phyloP scores from a whole-genome alignment of 2,888 invertebrate species.

The Drosophila putrida region DNA sequence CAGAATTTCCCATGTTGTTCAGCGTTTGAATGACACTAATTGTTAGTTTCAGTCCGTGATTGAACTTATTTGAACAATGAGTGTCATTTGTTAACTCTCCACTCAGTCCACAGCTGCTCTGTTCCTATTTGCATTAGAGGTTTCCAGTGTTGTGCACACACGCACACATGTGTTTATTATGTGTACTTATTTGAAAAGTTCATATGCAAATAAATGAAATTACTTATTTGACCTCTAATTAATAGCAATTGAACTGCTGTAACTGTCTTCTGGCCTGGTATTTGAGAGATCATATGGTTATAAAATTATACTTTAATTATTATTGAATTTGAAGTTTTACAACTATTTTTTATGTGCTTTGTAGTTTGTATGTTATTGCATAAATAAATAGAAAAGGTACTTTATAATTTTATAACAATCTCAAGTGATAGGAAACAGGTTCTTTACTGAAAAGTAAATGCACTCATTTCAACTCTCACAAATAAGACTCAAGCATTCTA shows the following conservation, averaged over 20 bases:
- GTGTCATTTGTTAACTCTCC: constrained; percentile 35
- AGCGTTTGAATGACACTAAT: constrained; percentile 51
- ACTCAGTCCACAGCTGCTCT: not conserved
- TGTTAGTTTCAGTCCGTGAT: constrained; percentile 40
- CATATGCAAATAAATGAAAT: constrained; percentile 26
- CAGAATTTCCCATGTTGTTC: constrained; percentile 24
- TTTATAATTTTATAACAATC: not conserved
- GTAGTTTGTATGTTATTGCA: too few relatives aligned
- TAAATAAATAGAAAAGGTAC: not conserved
- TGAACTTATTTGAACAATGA: constrained; percentile 54
- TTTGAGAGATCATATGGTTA: not conserved
- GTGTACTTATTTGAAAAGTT: constrained; percentile 2
- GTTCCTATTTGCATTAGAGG: constrained; percentile 13
- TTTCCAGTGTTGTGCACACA: constrained; percentile 4
- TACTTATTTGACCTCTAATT: constrained; percentile 20
- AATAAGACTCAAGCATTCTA: not conserved
- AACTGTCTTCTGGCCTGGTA: not conserved
- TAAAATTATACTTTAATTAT: too few relatives aligned
- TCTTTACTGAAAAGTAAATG: not conserved
- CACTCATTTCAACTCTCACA: not conserved
- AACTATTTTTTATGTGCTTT: too few relatives aligned
- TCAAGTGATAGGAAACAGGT: not conserved
- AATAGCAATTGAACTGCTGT: constrained; percentile 13
- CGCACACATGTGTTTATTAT: constrained; percentile 1
- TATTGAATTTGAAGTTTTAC: too few relatives aligned